Evolutionary conservation across 2,797 vertebrate genomes (phyloP).

Genomic region (Sylvia borin): DNA sequence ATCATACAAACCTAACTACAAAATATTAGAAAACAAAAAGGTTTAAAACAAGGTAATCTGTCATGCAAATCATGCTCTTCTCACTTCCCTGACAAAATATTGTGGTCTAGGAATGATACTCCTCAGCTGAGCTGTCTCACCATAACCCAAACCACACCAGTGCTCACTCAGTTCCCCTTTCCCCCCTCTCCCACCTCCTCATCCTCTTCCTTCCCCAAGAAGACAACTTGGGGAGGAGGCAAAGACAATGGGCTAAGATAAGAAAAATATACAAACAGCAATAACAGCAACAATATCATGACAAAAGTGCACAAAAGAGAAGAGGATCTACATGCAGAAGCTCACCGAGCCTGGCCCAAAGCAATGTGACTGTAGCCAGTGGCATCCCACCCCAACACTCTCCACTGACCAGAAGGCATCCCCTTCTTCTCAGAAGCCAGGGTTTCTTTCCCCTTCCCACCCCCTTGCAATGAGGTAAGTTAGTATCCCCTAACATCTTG

Average conservation of each 20-base stretch:
- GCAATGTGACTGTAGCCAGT: neutral
- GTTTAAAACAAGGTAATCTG: neutral
- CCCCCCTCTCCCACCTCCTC: neutral
- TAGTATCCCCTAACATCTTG: neutral
- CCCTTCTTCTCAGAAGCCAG: neutral
- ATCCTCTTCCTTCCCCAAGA: neutral
- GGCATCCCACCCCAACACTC: neutral
- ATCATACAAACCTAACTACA: neutral
- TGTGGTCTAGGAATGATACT: neutral
- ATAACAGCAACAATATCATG: neutral
- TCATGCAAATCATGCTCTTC: neutral
- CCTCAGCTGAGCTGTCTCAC: neutral
- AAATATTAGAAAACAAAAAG: neutral
- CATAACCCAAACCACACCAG: neutral
- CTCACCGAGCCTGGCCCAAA: neutral
- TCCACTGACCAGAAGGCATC: neutral
- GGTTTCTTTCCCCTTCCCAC: neutral
- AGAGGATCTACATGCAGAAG: neutral
- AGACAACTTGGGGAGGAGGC: neutral
- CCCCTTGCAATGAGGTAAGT: neutral
- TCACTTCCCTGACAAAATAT: neutral
- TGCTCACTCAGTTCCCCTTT: accelerated
- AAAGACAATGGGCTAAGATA: neutral
- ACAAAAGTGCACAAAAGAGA: neutral
- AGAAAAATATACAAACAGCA: neutral